Percentiles rank a stretch among this genome's conserved stretches.
Evolutionary conservation across 2,888 invertebrate genomes (phyloP).

Genomic region (Cancer borealis): DNA sequence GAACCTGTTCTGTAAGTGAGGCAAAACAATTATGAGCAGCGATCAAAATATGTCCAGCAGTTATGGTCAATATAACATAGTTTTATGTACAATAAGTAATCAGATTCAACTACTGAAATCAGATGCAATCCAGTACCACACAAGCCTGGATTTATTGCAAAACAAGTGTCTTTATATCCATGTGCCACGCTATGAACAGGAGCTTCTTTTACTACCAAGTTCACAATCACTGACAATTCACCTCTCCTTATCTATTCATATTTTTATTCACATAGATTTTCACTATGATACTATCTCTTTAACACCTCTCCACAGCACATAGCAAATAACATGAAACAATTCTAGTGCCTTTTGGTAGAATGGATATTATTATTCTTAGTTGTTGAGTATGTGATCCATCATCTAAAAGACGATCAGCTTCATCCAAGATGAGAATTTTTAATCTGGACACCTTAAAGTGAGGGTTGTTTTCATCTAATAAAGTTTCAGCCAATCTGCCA

Average conservation of each 20-base stretch:
- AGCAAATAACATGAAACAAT: neutral
- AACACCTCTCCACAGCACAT: neutral
- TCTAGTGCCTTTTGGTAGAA: conserved; percentile 57
- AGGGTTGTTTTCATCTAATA: neutral
- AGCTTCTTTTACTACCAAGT: neutral
- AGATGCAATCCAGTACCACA: too few relatives aligned
- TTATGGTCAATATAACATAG: neutral
- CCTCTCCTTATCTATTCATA: neutral
- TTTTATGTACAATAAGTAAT: neutral
- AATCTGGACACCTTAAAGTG: conserved; percentile 36
- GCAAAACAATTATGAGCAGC: neutral
- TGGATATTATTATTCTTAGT: conserved; percentile 48
- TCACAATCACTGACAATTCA: neutral
- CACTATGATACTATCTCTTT: neutral
- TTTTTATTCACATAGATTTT: neutral
- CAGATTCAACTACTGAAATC: too few relatives aligned
- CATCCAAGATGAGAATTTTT: conserved; percentile 64
- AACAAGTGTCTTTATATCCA: too few relatives aligned
- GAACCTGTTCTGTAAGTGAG: conserved; percentile 64
- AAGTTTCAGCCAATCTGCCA: conserved; percentile 49
- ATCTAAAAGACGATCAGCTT: conserved; percentile 66
- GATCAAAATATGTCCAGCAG: neutral
- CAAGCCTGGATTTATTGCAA: too few relatives aligned
- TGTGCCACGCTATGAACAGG: too few relatives aligned
- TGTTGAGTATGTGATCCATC: conserved; percentile 56